Percentiles rank a stretch among this genome's conserved stretches.
phyloP scores from a whole-genome alignment of 2,113 vertebrate species.

The Barnardius zonarius region DNA sequence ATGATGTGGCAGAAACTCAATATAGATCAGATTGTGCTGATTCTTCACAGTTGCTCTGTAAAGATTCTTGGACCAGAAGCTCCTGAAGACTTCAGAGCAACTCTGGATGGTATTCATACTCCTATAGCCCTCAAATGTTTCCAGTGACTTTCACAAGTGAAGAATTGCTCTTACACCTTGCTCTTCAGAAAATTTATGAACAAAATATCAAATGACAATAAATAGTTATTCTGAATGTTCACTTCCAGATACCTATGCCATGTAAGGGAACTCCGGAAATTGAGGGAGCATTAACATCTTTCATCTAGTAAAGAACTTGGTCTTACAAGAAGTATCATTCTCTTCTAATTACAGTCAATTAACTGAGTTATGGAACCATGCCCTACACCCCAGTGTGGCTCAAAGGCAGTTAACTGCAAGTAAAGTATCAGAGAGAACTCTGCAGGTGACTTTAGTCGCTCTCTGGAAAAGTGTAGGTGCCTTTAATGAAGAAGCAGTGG shows the following conservation, averaged over 20 bases:
- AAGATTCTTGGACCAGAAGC: neutral
- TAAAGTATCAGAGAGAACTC: neutral
- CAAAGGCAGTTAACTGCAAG: neutral
- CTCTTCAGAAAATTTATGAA: neutral
- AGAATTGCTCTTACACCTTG: neutral
- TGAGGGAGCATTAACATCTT: neutral
- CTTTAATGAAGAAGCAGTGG: neutral
- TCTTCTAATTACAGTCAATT: constrained; percentile 2
- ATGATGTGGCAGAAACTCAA: neutral
- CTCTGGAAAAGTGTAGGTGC: neutral
- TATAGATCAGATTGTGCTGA: neutral
- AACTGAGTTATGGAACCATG: neutral
- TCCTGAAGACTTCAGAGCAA: neutral
- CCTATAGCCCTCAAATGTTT: neutral
- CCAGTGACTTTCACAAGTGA: neutral
- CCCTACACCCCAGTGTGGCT: neutral
- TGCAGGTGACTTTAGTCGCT: neutral
- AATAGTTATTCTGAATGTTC: neutral
- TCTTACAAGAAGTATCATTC: neutral
- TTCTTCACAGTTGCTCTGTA: neutral
- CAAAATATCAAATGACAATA: neutral
- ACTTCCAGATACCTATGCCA: neutral
- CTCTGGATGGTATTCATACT: neutral
- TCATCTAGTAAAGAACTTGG: neutral
- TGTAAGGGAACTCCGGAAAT: neutral